Percentiles rank a stretch among this genome's conserved stretches.
Conservation (phyloP, 2,888 invertebrate species). For the Anthophora plumipes region DNA sequence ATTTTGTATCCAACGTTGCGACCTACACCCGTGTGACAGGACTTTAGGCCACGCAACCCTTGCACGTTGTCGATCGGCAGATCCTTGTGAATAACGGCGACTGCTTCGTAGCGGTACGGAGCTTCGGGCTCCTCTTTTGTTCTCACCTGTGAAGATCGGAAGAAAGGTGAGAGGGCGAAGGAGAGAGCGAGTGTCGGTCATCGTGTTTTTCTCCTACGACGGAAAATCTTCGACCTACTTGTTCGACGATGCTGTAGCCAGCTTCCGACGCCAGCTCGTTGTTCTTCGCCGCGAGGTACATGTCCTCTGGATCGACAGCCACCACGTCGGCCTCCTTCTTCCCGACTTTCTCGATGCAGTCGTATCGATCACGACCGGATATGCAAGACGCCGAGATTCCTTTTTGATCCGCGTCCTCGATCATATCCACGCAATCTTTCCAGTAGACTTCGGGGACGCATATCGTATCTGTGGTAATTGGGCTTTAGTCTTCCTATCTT, state of each 20-base stretch:
- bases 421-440: conserved; percentile 89
- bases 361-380: conserved; percentile 90
- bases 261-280: conserved; percentile 72
- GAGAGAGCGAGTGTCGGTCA: no score
- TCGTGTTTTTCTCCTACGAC: neutral
- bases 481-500: no score
- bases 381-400: conserved; percentile 88
- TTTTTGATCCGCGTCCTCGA: conserved; percentile 87
- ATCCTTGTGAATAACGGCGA: conserved; percentile 92
- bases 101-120: conserved; percentile 90
- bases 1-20: conserved; percentile 96
- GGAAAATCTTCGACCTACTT: conserved; percentile 64
- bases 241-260: conserved; percentile 79
- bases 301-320: conserved; percentile 94
- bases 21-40: conserved; percentile 95
- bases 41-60: conserved; percentile 90
- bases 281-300: conserved; percentile 91
- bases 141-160: conserved; percentile 85
- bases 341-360: conserved; percentile 91
- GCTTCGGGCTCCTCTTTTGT: conserved; percentile 91
- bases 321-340: conserved; percentile 92
- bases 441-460: conserved; percentile 89
- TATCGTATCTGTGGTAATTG: conserved; percentile 87
- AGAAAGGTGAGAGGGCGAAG: no score
- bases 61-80: conserved; percentile 89